Evolutionary conservation across 2,113 vertebrate genomes (phyloP).

Genomic region (Holacanthus passer): DNA sequence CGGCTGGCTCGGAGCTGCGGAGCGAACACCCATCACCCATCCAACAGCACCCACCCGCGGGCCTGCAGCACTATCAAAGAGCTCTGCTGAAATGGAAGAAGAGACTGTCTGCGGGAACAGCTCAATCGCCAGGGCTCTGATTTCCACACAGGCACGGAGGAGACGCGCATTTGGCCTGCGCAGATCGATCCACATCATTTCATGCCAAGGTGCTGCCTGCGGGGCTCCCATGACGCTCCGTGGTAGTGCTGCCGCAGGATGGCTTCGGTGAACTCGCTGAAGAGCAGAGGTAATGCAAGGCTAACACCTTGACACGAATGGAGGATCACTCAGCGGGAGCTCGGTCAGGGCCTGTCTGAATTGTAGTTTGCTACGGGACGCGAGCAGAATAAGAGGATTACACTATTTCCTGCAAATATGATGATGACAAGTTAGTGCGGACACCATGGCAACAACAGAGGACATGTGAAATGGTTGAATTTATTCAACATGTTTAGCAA

Average conservation of each 20-base stretch:
- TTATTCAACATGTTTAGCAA: slow-evolving; percentile 55
- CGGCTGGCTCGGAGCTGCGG: slow-evolving; percentile 36
- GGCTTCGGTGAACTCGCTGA: slow-evolving; percentile 36
- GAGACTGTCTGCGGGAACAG: slow-evolving; percentile 33
- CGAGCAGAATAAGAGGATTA: slow-evolving; percentile 52
- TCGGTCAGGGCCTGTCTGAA: slow-evolving; percentile 3
- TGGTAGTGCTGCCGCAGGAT: slow-evolving; percentile 10
- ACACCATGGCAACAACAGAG: slow-evolving; percentile 52
- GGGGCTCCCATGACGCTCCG: slow-evolving; percentile 29
- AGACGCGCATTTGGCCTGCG: slow-evolving; percentile 45
- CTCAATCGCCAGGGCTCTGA: slow-evolving; percentile 45
- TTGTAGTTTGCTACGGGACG: slow-evolving; percentile 6
- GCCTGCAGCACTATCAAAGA: slow-evolving; percentile 56
- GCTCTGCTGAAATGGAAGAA: slow-evolving; percentile 36
- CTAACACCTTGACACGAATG: slow-evolving; percentile 22
- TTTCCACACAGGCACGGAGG: slow-evolving; percentile 47
- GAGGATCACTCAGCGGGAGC: slow-evolving; percentile 34
- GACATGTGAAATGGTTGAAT: slow-evolving; percentile 29
- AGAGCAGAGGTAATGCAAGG: slow-evolving; percentile 29
- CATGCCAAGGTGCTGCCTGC: slow-evolving; percentile 27
- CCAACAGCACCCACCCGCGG: slow-evolving; percentile 44
- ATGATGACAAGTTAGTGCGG: slow-evolving; percentile 49
- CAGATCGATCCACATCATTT: slow-evolving; percentile 49
- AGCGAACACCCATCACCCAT: slow-evolving; percentile 43
- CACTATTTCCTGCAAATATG: slow-evolving; percentile 35